Evolutionary conservation across 2,888 invertebrate genomes (phyloP).

Genomic region (Crepidodera aurea): DNA sequence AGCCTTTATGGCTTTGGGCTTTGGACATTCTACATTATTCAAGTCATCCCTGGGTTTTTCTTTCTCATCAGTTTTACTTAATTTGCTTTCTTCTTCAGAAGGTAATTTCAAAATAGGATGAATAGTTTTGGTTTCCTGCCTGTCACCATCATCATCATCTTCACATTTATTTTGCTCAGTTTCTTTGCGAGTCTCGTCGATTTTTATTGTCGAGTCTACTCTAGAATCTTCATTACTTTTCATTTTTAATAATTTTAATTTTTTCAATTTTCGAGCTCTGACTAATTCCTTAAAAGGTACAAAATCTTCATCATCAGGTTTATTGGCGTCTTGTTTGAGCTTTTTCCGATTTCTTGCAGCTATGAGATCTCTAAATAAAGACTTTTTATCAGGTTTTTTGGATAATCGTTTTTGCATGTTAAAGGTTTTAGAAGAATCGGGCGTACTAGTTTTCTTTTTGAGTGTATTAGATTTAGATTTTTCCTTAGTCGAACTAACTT

Average conservation of each 20-base stretch:
- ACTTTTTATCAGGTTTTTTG: conserved; percentile 26
- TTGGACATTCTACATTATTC: not conserved
- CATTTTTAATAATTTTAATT: conserved; percentile 42
- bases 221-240: conserved; percentile 34
- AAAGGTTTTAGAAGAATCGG: conserved; percentile 27
- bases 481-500: conserved; percentile 39
- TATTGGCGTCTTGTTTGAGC: conserved; percentile 11
- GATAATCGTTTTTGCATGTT: conserved; percentile 16
- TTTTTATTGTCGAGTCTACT: conserved; percentile 39
- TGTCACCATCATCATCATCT: not conserved
- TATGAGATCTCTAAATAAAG: conserved; percentile 12
- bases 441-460: conserved; percentile 17
- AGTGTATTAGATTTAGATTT: conserved; percentile 15
- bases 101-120: not conserved
- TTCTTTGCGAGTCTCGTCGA: conserved; percentile 33
- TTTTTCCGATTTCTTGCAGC: conserved; percentile 26
- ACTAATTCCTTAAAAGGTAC: conserved; percentile 48
- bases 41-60: not conserved
- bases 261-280: conserved; percentile 47
- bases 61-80: not conserved
- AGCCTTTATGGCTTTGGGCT: not conserved
- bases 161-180: conserved; percentile 14
- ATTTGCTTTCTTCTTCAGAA: not conserved
- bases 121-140: not conserved
- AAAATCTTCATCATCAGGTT: conserved; percentile 42